phyloP scores from a whole-genome alignment of 2,113 vertebrate genomes.

The Procavia capensis region DNA sequence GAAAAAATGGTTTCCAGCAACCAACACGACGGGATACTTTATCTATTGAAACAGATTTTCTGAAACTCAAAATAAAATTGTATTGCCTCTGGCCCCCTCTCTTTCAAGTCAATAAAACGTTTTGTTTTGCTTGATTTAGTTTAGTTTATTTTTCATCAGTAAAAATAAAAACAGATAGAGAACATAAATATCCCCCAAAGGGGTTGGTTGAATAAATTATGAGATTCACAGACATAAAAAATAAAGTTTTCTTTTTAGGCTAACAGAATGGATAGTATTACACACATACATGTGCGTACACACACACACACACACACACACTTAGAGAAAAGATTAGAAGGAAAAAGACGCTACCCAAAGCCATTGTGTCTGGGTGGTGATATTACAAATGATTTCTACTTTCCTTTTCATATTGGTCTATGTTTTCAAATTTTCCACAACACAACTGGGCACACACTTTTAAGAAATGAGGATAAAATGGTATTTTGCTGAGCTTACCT shows the following conservation, averaged over 20 bases:
- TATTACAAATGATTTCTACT: not conserved
- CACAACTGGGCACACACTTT: not conserved
- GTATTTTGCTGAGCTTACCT: not conserved
- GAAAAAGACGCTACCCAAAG: not conserved
- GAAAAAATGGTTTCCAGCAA: not conserved
- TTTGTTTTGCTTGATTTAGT: constrained; percentile 20
- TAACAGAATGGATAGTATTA: not conserved
- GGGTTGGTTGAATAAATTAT: not conserved
- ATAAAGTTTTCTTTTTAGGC: not conserved
- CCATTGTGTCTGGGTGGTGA: not conserved
- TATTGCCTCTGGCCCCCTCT: constrained; percentile 32
- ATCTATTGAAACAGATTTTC: not conserved
- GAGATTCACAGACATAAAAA: not conserved
- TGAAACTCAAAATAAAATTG: constrained; percentile 49
- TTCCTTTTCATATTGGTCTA: not conserved
- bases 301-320: not conserved
- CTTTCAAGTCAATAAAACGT: constrained; percentile 13
- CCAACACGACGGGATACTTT: constrained; percentile 24
- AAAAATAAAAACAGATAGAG: constrained; percentile 3
- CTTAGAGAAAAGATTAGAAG: not conserved
- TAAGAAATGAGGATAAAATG: not conserved
- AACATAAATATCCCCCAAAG: not conserved
- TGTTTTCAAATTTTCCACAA: constrained; percentile 43
- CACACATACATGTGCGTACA: not conserved
- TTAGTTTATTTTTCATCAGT: constrained; percentile 17